phyloP scores from a whole-genome alignment of 2,888 invertebrate species.

The Exocentrus adspersus region DNA sequence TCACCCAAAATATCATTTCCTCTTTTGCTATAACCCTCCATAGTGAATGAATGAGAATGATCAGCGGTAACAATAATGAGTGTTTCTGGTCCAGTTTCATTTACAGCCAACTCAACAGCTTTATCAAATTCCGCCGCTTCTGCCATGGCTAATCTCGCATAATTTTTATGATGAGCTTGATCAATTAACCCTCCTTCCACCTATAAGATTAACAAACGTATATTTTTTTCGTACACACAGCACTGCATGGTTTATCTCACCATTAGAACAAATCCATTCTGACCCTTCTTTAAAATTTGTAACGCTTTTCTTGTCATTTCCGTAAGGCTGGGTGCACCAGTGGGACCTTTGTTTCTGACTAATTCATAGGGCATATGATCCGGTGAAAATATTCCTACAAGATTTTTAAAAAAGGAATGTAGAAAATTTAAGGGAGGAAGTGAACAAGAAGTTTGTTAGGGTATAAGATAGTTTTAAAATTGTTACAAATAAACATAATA shows the following conservation, averaged over 20 bases:
- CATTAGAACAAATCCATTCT: constrained; percentile 19
- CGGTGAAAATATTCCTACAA: constrained; percentile 55
- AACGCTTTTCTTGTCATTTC: constrained; percentile 23
- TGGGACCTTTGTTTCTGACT: constrained; percentile 6
- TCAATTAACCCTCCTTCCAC: constrained; percentile 89
- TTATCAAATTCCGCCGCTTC: constrained; percentile 83
- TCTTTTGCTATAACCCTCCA: constrained; percentile 78
- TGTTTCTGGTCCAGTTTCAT: constrained; percentile 70
- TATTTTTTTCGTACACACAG: too few relatives aligned
- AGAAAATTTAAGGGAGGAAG: too few relatives aligned
- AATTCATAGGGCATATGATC: constrained; percentile 15
- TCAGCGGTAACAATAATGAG: constrained; percentile 87
- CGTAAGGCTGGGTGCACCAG: constrained; percentile 13
- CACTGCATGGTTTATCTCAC: neutral
- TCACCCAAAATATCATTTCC: constrained; percentile 78
- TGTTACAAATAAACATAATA: too few relatives aligned
- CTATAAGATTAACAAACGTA: constrained; percentile 57
- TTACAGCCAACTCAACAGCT: constrained; percentile 75
- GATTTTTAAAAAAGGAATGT: too few relatives aligned
- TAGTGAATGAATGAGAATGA: constrained; percentile 80
- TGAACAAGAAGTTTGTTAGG: too few relatives aligned
- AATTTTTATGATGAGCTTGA: constrained; percentile 85
- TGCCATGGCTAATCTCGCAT: constrained; percentile 77
- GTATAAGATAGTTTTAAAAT: too few relatives aligned
- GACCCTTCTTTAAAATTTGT: constrained; percentile 12